Conservation (phyloP, 2,888 invertebrate genomes). For the Sceliomorpha sp. region DNA sequence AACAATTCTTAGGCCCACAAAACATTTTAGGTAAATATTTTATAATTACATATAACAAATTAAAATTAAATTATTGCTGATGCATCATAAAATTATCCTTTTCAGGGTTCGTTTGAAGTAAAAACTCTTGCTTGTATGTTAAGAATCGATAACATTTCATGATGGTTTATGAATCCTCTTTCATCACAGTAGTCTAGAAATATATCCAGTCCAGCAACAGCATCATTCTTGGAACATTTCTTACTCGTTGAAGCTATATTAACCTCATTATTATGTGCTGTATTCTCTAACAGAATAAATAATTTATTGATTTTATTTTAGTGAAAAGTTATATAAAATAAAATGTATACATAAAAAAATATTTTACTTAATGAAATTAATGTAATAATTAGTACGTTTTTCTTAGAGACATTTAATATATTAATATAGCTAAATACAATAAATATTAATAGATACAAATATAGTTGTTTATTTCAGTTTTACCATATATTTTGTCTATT, state of each 20-base stretch:
- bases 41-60: too few relatives aligned
- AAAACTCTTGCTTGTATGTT: neutral
- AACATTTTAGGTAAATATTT: too few relatives aligned
- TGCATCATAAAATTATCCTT: conserved; percentile 1
- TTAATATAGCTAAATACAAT: too few relatives aligned
- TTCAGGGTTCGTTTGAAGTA: neutral
- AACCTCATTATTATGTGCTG: neutral
- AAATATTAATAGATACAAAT: too few relatives aligned
- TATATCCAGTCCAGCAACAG: conserved; percentile 3
- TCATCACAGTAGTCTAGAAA: conserved; percentile 4
- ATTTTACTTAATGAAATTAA: too few relatives aligned
- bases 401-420: too few relatives aligned
- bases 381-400: too few relatives aligned
- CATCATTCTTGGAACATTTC: too few relatives aligned
- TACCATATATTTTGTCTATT: neutral
- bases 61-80: conserved; percentile 5
- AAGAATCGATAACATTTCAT: conserved; percentile 3
- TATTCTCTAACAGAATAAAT: neutral
- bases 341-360: too few relatives aligned
- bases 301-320: conserved; percentile 1
- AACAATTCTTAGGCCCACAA: neutral
- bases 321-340: conserved; percentile 1
- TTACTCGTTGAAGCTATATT: too few relatives aligned
- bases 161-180: conserved; percentile 3
- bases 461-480: neutral